These are phyloP conservation scores for Astyanax mexicanus DNA, from an alignment of 2,797 vertebrate genomes.

Conservation along the genomic window DNA sequence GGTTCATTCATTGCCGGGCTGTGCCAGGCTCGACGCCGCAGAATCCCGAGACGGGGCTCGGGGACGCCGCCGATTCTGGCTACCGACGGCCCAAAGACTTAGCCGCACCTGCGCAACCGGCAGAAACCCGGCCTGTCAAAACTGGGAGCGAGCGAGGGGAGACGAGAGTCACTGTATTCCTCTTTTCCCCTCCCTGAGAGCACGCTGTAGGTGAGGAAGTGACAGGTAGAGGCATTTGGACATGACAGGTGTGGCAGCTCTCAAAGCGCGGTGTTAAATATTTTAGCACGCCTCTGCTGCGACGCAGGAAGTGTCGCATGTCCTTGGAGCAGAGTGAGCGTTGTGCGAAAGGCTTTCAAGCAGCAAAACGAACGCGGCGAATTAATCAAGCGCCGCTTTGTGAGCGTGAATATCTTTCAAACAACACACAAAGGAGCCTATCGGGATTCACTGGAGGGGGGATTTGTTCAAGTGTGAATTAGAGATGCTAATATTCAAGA, in stretches of 20 bases:
- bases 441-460: background rate
- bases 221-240: slow-evolving; percentile 27
- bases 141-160: background rate
- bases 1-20: slow-evolving; percentile 24
- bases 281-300: slow-evolving; percentile 21
- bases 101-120: slow-evolving; percentile 8
- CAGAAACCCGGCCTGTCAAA: background rate
- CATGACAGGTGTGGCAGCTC: slow-evolving; percentile 26
- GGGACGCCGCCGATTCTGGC: background rate
- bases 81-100: background rate
- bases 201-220: slow-evolving; percentile 15
- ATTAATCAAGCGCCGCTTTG: background rate
- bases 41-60: background rate
- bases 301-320: slow-evolving; percentile 1
- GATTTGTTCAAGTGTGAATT: too few relatives aligned
- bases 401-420: background rate
- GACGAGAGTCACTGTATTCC: background rate
- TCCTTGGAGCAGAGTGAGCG: slow-evolving; percentile 7
- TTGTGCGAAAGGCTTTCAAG: slow-evolving; percentile 19
- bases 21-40: background rate
- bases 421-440: too few relatives aligned
- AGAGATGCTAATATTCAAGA: too few relatives aligned
- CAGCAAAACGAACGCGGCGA: background rate
- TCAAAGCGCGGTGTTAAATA: slow-evolving; percentile 42
- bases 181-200: background rate